Conservation (phyloP, 2,888 invertebrate species). For the Neria commutata region DNA sequence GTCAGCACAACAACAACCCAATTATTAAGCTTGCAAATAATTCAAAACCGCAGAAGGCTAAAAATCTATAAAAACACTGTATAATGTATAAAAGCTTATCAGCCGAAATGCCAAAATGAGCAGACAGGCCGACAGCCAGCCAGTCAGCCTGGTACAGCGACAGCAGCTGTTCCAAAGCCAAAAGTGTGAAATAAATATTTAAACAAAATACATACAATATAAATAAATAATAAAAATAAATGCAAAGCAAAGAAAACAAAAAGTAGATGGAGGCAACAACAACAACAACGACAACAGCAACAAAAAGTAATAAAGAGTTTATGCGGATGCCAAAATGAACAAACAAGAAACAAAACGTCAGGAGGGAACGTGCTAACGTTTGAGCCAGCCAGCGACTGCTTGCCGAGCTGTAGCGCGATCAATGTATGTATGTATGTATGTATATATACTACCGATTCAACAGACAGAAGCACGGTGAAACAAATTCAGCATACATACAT, state of each 20-base stretch:
- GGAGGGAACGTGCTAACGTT: too few relatives aligned
- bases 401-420: too few relatives aligned
- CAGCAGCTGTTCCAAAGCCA: slow-evolving; percentile 5
- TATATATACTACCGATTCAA: too few relatives aligned
- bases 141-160: background rate
- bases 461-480: background rate
- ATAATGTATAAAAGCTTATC: background rate
- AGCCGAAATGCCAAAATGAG: slow-evolving; percentile 15
- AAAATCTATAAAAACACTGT: slow-evolving; percentile 4
- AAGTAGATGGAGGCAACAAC: background rate
- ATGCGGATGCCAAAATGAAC: too few relatives aligned
- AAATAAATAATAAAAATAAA: background rate
- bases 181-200: slow-evolving; percentile 8
- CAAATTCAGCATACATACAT: background rate
- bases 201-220: background rate
- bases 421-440: too few relatives aligned
- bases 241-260: background rate
- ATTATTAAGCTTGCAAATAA: background rate
- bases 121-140: background rate
- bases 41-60: background rate
- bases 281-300: slow-evolving; percentile 1
- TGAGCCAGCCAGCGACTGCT: too few relatives aligned
- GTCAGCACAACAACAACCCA: slow-evolving; percentile 43
- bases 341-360: too few relatives aligned
- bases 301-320: too few relatives aligned